A percentile compares a stretch with the other conserved stretches of the same genome.
Conservation (phyloP, 2,113 vertebrate genomes). For the Pangasianodon hypophthalmus region DNA sequence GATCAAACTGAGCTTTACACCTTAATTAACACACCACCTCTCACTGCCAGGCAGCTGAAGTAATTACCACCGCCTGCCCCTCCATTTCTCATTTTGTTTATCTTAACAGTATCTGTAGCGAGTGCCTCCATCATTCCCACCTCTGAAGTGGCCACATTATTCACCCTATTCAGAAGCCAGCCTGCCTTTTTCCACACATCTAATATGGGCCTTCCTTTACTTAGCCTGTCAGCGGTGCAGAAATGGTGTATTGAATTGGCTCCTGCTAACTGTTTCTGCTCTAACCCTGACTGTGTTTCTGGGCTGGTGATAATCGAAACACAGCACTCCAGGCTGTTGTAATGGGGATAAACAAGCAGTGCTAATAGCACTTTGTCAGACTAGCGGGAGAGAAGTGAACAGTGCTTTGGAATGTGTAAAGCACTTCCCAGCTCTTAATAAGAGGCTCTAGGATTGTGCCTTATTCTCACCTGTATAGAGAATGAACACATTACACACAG, state of each 20-base stretch:
- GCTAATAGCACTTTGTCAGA: constrained; percentile 40
- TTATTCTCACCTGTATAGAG: constrained; percentile 8
- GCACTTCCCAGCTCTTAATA: background rate
- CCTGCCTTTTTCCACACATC: constrained; percentile 34
- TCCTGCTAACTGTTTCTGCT: constrained; percentile 55
- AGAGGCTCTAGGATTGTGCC: background rate
- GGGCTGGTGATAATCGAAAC: constrained; percentile 37
- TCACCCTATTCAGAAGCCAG: constrained; percentile 40
- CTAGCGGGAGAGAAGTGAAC: constrained; percentile 1
- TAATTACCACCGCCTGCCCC: constrained; percentile 67
- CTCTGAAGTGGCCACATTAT: constrained; percentile 47
- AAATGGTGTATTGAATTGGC: constrained; percentile 40
- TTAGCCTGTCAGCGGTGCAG: constrained; percentile 24
- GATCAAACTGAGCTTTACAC: constrained; percentile 60
- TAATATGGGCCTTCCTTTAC: constrained; percentile 31
- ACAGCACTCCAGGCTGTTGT: background rate
- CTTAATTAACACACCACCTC: constrained; percentile 70
- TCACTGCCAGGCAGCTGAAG: constrained; percentile 62
- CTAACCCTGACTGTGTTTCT: constrained; percentile 25
- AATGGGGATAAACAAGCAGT: constrained; percentile 32
- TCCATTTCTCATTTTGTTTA: constrained; percentile 66
- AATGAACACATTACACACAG: background rate
- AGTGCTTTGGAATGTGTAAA: constrained; percentile 4
- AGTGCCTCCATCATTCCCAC: constrained; percentile 25
- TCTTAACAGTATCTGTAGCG: constrained; percentile 59